A percentile compares a stretch with the other conserved stretches of the same genome.
These are phyloP conservation scores for Tachystola acroxantha DNA, from an alignment of 2,888 invertebrate species.

Conservation along the genomic window DNA sequence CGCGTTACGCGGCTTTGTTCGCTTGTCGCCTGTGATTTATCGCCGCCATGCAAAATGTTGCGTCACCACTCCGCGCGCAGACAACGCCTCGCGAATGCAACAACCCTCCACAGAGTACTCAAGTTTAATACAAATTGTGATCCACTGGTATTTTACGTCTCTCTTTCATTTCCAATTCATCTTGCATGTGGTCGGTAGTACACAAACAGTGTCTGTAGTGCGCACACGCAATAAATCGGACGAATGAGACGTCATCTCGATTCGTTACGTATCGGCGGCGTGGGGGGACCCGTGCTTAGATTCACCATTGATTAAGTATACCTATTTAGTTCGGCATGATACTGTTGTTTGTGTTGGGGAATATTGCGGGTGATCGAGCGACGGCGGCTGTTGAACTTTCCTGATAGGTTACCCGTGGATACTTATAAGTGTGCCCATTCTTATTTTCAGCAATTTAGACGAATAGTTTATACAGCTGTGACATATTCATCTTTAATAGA, in stretches of 20 bases:
- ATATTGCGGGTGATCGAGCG: background rate
- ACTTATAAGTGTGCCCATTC: too few species aligned
- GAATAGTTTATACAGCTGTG: too few species aligned
- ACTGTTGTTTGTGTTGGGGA: conserved; percentile 1
- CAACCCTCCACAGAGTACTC: conserved; percentile 29
- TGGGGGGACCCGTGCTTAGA: conserved; percentile 58
- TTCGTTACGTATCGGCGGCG: conserved; percentile 64
- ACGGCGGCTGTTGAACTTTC: background rate
- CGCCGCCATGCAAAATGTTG: conserved; percentile 66
- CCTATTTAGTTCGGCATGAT: conserved; percentile 49
- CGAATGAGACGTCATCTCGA: conserved; percentile 72
- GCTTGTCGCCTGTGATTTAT: conserved; percentile 68
- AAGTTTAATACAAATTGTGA: conserved; percentile 2
- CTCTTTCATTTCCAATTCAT: background rate
- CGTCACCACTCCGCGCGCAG: conserved; percentile 55
- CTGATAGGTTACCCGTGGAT: too few species aligned
- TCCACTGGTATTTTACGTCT: conserved; percentile 15
- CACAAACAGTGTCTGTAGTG: conserved; percentile 17
- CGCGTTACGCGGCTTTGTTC: conserved; percentile 73
- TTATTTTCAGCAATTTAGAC: too few species aligned
- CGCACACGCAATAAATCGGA: conserved; percentile 60
- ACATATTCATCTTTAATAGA: too few species aligned
- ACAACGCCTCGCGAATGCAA: conserved; percentile 17
- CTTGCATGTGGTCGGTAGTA: conserved; percentile 4
- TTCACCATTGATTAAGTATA: conserved; percentile 65